phyloP scores from a whole-genome alignment of 2,113 vertebrate species.

The Puffinus mauretanicus region DNA sequence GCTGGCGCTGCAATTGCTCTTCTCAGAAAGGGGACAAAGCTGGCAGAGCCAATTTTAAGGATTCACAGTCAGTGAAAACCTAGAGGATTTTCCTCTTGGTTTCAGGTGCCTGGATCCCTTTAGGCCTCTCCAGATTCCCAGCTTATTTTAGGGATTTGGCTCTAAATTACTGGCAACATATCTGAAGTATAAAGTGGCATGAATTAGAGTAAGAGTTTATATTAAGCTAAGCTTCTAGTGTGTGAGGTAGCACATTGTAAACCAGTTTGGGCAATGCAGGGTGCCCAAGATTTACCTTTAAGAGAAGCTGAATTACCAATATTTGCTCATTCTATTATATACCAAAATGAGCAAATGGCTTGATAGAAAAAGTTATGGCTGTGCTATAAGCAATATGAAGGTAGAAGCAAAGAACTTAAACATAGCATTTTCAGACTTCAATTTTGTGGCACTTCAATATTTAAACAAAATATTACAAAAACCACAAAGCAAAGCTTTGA shows the following conservation, averaged over 20 bases:
- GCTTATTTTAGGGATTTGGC: neutral
- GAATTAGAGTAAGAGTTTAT: neutral
- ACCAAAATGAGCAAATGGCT: neutral
- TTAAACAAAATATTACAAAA: conserved; percentile 49
- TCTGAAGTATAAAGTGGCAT: neutral
- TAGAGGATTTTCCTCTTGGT: neutral
- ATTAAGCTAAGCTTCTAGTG: neutral
- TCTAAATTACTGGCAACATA: neutral
- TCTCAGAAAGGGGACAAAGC: neutral
- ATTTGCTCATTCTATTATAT: neutral
- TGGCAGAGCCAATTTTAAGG: neutral
- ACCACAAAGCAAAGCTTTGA: conserved; percentile 28
- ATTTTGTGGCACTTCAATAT: conserved; percentile 14
- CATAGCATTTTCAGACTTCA: conserved; percentile 26
- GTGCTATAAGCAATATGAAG: neutral
- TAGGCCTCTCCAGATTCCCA: neutral
- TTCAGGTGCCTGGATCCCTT: neutral
- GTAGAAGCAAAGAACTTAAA: conserved; percentile 39
- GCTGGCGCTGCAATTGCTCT: neutral
- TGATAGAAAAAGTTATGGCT: neutral
- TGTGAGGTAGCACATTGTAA: neutral
- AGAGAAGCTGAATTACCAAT: neutral
- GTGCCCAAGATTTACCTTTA: neutral
- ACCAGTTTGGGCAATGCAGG: rapidly evolving
- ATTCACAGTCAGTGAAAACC: neutral